Conservation (phyloP, 2,888 invertebrate genomes). For the Esperia sulphurella region DNA sequence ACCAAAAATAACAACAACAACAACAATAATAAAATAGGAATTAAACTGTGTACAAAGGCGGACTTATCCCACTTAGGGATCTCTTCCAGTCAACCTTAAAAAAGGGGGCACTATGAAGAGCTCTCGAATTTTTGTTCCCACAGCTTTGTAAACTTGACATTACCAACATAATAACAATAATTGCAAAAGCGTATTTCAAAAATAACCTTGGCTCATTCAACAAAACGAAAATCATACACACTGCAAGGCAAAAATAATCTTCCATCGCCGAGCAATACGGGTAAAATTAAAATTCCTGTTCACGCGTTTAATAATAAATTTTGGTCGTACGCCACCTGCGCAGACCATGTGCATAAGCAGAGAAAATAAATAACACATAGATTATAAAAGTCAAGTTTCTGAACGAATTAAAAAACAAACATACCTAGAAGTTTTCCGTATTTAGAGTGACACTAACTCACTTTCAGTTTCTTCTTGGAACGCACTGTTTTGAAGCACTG, state of each 20-base stretch:
- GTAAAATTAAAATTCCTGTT: constrained; percentile 57
- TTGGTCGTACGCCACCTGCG: constrained; percentile 61
- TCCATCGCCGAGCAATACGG: constrained; percentile 31
- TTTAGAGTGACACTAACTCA: constrained; percentile 51
- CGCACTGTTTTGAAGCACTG: constrained; percentile 45
- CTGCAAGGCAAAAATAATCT: constrained; percentile 36
- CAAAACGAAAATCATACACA: constrained; percentile 6
- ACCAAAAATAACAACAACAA: too few species aligned
- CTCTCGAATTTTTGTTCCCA: not conserved
- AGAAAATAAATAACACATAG: constrained; percentile 18
- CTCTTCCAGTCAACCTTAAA: too few species aligned
- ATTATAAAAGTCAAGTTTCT: constrained; percentile 9
- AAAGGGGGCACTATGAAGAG: too few species aligned
- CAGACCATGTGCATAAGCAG: constrained; percentile 26
- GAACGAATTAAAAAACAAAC: constrained; percentile 24
- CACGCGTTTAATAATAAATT: constrained; percentile 57
- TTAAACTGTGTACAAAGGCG: too few species aligned
- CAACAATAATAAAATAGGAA: too few species aligned
- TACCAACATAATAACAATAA: not conserved
- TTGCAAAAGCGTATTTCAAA: not conserved
- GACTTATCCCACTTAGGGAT: too few species aligned
- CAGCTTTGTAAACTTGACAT: not conserved
- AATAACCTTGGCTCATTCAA: constrained; percentile 9
- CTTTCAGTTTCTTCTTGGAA: constrained; percentile 50
- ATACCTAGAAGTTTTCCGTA: constrained; percentile 40